A percentile compares a stretch with the other conserved stretches of the same genome.
Conservation (phyloP, 2,797 vertebrate genomes). For the Onychomys leucogaster region DNA sequence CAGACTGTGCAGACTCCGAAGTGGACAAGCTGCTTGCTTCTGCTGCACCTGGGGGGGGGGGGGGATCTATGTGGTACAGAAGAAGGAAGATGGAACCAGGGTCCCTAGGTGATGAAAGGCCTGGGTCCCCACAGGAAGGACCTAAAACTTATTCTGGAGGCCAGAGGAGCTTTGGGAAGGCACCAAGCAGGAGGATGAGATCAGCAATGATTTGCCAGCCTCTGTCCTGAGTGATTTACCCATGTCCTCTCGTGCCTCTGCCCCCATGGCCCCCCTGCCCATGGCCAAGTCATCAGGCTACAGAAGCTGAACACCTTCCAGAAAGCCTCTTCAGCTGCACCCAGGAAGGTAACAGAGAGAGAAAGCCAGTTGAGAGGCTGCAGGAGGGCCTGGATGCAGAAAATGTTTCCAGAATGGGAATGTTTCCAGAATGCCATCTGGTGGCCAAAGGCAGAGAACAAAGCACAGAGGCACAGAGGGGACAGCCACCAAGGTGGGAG, state of each 20-base stretch:
- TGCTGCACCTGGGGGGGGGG: neutral
- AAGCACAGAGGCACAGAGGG: neutral
- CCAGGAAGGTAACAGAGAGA: neutral
- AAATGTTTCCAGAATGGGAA: neutral
- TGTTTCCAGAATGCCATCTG: slow-evolving; percentile 79
- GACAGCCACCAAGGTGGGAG: neutral
- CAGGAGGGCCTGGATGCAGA: slow-evolving; percentile 17
- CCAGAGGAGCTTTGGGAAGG: neutral
- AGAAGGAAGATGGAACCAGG: neutral
- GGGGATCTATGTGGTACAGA: neutral
- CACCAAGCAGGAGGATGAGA: neutral
- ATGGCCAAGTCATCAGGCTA: neutral
- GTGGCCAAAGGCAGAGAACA: slow-evolving; percentile 71
- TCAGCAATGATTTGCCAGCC: neutral
- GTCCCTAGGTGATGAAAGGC: neutral
- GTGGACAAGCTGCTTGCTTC: neutral
- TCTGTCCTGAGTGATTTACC: neutral
- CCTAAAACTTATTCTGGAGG: neutral
- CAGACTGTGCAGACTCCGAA: neutral
- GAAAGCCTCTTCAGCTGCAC: neutral
- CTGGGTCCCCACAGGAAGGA: neutral
- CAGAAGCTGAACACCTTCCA: neutral
- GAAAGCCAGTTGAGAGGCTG: neutral
- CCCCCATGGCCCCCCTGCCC: neutral
- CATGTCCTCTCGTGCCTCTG: neutral